phyloP scores from a whole-genome alignment of 1,140 invertebrate species.

The Drosophila pruinosa region DNA sequence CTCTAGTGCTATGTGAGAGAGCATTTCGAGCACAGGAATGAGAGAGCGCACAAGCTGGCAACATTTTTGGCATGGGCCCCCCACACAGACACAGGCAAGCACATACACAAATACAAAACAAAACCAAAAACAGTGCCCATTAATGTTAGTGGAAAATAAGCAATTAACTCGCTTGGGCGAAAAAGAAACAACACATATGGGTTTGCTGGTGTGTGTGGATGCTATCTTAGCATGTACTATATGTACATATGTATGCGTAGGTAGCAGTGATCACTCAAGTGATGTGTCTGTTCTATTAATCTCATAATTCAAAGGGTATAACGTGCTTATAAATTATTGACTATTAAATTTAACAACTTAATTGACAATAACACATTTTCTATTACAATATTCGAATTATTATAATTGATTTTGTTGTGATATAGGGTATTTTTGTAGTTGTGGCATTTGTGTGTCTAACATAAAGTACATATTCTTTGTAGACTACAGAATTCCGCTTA shows the following conservation, averaged over 20 bases:
- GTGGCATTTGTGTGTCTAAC: neutral
- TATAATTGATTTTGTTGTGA: neutral
- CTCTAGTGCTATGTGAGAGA: conserved; percentile 6
- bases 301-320: neutral
- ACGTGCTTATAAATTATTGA: neutral
- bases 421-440: neutral
- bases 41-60: conserved; percentile 22
- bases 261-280: conserved; percentile 2
- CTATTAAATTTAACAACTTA: neutral
- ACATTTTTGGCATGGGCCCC: conserved; percentile 49
- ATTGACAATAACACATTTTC: neutral
- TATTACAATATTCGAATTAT: neutral
- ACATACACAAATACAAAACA: neutral
- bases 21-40: too few relatives aligned
- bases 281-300: neutral
- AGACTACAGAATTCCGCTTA: neutral
- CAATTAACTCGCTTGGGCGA: conserved; percentile 45
- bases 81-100: conserved; percentile 4
- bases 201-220: neutral
- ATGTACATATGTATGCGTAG: conserved; percentile 1
- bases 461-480: neutral
- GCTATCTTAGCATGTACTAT: neutral
- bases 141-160: conserved; percentile 49
- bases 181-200: conserved; percentile 3
- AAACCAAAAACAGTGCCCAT: conserved; percentile 27